These are phyloP conservation scores for Vanacampus margaritifer DNA, from an alignment of 2,113 vertebrate genomes.

Conservation along the genomic window DNA sequence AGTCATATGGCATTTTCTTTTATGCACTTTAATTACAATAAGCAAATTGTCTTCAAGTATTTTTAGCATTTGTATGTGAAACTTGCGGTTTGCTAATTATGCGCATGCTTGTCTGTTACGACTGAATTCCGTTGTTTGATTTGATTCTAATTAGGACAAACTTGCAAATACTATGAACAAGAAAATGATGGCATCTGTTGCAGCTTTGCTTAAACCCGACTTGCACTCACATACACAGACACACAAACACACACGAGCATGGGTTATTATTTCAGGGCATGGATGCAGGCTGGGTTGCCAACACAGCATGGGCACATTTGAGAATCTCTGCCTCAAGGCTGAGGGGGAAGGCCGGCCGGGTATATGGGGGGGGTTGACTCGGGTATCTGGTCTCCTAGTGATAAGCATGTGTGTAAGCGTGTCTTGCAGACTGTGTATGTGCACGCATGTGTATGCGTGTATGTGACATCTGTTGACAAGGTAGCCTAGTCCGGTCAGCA, in stretches of 20 bases:
- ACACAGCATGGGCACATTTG: slow-evolving; percentile 41
- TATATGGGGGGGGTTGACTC: slow-evolving; percentile 18
- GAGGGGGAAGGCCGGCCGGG: slow-evolving; percentile 20
- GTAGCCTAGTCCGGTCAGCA: slow-evolving; percentile 59
- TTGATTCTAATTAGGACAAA: slow-evolving; percentile 20
- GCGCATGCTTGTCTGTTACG: slow-evolving; percentile 12
- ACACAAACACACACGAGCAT: background rate
- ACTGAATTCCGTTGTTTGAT: slow-evolving; percentile 1
- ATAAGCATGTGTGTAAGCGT: slow-evolving; percentile 40
- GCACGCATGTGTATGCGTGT: slow-evolving; percentile 13
- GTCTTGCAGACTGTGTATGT: slow-evolving; percentile 5
- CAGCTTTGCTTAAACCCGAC: background rate
- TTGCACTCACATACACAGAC: slow-evolving; percentile 4
- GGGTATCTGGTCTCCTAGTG: slow-evolving; percentile 55
- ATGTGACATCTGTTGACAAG: slow-evolving; percentile 42
- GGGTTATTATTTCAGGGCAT: slow-evolving; percentile 11
- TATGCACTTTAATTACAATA: background rate
- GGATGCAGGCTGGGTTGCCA: slow-evolving; percentile 10
- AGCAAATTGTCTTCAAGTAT: slow-evolving; percentile 4
- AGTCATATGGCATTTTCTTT: background rate
- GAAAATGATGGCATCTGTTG: slow-evolving; percentile 5
- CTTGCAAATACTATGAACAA: slow-evolving; percentile 16
- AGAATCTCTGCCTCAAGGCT: slow-evolving; percentile 44
- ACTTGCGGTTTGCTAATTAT: slow-evolving; percentile 9
- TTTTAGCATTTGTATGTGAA: background rate